A percentile compares a stretch with the other conserved stretches of the same genome.
phyloP scores from a whole-genome alignment of 2,797 vertebrate genomes.

The Dallia pectoralis region DNA sequence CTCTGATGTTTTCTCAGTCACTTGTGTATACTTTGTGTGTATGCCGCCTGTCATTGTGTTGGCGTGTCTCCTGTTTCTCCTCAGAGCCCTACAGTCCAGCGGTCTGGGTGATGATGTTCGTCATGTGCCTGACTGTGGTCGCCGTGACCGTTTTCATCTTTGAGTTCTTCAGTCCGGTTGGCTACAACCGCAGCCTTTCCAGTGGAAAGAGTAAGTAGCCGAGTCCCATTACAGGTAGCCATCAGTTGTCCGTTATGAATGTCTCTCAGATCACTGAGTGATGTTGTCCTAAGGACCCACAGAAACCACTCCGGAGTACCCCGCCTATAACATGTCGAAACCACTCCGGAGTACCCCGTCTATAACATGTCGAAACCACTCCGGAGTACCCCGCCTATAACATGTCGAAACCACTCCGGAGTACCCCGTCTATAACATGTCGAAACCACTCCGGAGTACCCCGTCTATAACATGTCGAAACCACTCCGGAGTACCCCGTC shows the following conservation, averaged over 20 bases:
- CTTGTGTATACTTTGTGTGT: not conserved
- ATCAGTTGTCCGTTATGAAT: not conserved
- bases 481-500: not conserved
- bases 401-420: not conserved
- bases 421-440: not conserved
- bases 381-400: not conserved
- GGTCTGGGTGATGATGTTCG: conserved; percentile 99
- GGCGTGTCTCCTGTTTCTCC: not conserved
- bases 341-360: not conserved
- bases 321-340: not conserved
- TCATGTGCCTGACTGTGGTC: conserved; percentile 96
- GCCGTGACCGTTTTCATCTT: conserved; percentile 97
- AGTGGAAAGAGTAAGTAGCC: conserved; percentile 87
- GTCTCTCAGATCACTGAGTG: conserved; percentile 21
- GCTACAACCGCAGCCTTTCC: conserved; percentile 92
- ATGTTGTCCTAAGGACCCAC: conserved; percentile 38
- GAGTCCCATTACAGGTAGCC: conserved; percentile 18
- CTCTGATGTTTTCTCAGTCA: not conserved
- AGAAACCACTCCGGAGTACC: not conserved
- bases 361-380: not conserved
- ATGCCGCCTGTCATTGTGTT: not conserved
- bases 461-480: not conserved
- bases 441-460: not conserved
- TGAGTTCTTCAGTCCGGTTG: conserved; percentile 95
- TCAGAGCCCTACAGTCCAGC: conserved; percentile 94